A percentile compares a stretch with the other conserved stretches of the same genome.
Evolutionary conservation across 2,113 vertebrate genomes (phyloP).

Genomic region (Podarcis raffonei): DNA sequence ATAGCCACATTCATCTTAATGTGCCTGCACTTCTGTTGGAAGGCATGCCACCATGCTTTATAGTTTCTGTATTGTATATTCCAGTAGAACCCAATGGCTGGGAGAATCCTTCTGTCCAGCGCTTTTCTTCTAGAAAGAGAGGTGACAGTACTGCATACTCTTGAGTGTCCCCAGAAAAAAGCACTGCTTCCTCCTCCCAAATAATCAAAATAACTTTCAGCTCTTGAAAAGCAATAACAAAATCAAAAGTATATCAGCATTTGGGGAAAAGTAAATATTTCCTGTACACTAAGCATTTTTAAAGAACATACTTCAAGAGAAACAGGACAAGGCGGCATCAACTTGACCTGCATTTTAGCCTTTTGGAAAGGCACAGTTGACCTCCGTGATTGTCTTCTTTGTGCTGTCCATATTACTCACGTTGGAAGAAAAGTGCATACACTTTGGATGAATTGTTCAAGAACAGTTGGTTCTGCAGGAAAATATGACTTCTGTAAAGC

Average conservation of each 20-base stretch:
- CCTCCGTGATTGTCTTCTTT: neutral
- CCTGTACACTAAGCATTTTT: neutral
- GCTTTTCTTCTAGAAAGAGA: too few species aligned
- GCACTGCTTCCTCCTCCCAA: neutral
- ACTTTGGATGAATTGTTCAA: constrained; percentile 10
- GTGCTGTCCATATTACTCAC: neutral
- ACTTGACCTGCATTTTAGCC: neutral
- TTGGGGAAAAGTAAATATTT: neutral
- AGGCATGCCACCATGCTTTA: neutral
- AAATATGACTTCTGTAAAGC: neutral
- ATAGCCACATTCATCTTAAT: too few species aligned
- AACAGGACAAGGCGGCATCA: neutral
- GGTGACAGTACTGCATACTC: too few species aligned
- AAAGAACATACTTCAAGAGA: neutral
- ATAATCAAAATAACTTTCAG: neutral
- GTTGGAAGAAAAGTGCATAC: neutral
- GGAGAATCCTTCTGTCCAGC: neutral
- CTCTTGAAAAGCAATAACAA: neutral
- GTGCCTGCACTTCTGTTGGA: neutral
- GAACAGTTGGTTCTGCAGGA: constrained; percentile 32
- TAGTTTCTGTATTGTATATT: neutral
- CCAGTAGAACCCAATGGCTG: neutral
- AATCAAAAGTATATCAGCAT: neutral
- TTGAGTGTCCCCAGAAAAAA: too few species aligned
- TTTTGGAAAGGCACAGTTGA: neutral